A percentile compares a stretch with the other conserved stretches of the same genome.
These are phyloP conservation scores for Delphinus delphis DNA, from an alignment of 2,113 vertebrate genomes.

Conservation along the genomic window DNA sequence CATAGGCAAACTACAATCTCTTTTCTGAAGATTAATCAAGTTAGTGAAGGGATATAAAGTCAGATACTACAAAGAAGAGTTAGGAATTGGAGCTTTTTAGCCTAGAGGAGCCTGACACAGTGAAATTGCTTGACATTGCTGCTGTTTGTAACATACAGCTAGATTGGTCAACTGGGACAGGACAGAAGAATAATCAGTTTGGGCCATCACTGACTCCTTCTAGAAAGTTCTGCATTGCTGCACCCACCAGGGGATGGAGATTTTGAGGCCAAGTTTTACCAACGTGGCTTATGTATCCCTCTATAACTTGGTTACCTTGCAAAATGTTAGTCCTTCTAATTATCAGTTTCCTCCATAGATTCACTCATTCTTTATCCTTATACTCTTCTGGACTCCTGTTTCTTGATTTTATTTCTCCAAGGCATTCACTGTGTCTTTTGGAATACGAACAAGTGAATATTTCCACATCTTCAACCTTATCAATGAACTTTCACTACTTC, in stretches of 20 bases:
- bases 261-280: background rate
- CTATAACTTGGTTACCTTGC: background rate
- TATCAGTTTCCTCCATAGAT: background rate
- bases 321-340: background rate
- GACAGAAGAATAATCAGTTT: background rate
- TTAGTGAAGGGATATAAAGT: background rate
- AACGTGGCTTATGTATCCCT: background rate
- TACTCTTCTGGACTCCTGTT: background rate
- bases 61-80: background rate
- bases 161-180: background rate
- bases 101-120: accelerated
- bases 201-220: background rate
- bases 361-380: background rate
- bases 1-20: background rate
- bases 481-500: background rate
- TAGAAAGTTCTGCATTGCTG: background rate
- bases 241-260: background rate
- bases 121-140: background rate
- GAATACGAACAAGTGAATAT: background rate
- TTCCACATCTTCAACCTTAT: background rate
- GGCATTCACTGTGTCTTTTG: background rate
- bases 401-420: background rate
- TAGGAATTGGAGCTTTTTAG: background rate
- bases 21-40: background rate
- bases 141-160: background rate